Conservation (phyloP, 2,113 vertebrate species). For the Proterorhinus semilunaris region DNA sequence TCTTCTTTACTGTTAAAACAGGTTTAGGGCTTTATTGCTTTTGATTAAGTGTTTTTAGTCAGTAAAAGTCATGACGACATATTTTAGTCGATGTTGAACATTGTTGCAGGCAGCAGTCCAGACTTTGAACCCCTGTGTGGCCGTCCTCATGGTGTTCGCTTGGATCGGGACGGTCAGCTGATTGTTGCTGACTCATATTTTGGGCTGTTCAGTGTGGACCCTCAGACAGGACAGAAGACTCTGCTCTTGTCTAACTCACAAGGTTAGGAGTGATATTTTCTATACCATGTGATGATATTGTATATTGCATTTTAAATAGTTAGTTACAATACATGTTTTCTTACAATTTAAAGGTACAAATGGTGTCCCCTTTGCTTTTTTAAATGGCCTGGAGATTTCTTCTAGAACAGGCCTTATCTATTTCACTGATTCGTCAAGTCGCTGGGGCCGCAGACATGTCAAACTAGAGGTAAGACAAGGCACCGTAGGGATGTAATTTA, state of each 20-base stretch:
- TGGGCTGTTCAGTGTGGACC: conserved; percentile 68
- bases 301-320: background rate
- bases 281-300: background rate
- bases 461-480: conserved; percentile 66
- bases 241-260: conserved; percentile 61
- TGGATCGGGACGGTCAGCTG: conserved; percentile 63
- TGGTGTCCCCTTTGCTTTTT: conserved; percentile 71
- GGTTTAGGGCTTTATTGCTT: too few species aligned
- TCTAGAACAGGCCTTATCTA: conserved; percentile 66
- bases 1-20: too few species aligned
- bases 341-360: conserved; percentile 54
- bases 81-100: background rate
- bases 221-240: conserved; percentile 68
- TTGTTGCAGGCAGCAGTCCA: conserved; percentile 62
- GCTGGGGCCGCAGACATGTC: conserved; percentile 74
- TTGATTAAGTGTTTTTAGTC: too few species aligned
- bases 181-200: conserved; percentile 75
- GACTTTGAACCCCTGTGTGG: conserved; percentile 73
- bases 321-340: background rate
- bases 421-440: conserved; percentile 78
- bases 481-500: too few species aligned
- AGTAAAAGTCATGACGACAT: too few species aligned
- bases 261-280: conserved; percentile 40
- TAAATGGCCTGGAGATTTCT: conserved; percentile 76
- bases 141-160: conserved; percentile 64